These are phyloP conservation scores for Augochlora pura DNA, from an alignment of 1,140 invertebrate species.

Conservation along the genomic window DNA sequence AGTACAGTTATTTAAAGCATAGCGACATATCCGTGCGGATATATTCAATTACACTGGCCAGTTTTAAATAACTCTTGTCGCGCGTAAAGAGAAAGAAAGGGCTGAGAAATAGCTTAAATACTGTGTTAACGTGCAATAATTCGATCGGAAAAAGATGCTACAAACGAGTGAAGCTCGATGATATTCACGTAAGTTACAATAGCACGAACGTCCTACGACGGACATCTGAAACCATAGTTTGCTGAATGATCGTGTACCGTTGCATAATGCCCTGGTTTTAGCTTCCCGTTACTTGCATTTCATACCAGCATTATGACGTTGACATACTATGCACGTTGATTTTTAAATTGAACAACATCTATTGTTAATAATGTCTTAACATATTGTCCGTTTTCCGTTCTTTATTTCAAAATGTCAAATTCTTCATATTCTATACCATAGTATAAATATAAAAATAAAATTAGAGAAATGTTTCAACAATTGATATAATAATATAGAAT, in stretches of 20 bases:
- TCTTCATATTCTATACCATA: not conserved
- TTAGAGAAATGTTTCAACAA: not conserved
- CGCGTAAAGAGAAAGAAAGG: conserved; percentile 36
- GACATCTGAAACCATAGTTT: conserved; percentile 9
- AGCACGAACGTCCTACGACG: not conserved
- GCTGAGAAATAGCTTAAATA: conserved; percentile 14
- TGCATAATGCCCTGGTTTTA: conserved; percentile 29
- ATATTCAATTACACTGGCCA: conserved; percentile 48
- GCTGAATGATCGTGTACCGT: not conserved
- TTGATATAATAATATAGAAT: not conserved
- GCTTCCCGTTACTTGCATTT: not conserved
- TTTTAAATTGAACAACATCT: not conserved
- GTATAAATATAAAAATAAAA: not conserved
- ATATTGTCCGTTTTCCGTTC: not conserved
- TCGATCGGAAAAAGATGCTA: conserved; percentile 6
- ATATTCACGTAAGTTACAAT: conserved; percentile 40
- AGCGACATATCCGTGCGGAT: conserved; percentile 48
- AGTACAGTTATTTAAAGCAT: conserved; percentile 57
- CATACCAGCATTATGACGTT: not conserved
- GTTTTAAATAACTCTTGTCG: conserved; percentile 59
- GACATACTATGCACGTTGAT: not conserved
- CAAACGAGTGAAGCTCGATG: conserved; percentile 11
- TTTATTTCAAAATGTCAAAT: not conserved
- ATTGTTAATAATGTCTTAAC: not conserved
- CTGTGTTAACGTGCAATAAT: not conserved